A percentile compares a stretch with the other conserved stretches of the same genome.
These are phyloP conservation scores for Drosophila quasianomalipes DNA, from an alignment of 2,888 invertebrate species.

Conservation along the genomic window DNA sequence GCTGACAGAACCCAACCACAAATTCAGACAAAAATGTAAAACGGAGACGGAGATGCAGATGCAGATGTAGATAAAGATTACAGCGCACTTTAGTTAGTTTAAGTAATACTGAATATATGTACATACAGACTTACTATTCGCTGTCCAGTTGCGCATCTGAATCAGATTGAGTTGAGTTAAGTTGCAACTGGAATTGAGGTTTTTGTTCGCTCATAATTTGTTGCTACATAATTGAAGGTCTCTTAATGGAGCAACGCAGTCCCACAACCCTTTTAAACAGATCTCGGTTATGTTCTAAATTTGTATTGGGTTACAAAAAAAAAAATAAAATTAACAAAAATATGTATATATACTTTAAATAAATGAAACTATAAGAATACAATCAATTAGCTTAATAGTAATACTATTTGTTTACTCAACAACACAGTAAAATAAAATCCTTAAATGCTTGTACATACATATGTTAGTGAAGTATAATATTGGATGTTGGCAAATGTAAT, in stretches of 20 bases:
- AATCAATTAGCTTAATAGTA: too few species aligned
- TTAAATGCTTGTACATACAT: neutral
- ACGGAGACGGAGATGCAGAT: slow-evolving; percentile 20
- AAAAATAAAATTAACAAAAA: neutral
- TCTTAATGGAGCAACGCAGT: slow-evolving; percentile 28
- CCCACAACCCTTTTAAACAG: neutral
- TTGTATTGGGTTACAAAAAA: neutral
- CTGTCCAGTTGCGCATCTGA: slow-evolving; percentile 9
- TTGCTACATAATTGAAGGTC: slow-evolving; percentile 39
- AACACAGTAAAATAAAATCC: neutral
- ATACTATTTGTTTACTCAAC: neutral
- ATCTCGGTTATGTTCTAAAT: slow-evolving; percentile 26
- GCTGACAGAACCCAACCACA: slow-evolving; percentile 9
- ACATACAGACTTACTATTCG: neutral
- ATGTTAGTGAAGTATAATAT: neutral
- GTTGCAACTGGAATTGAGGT: slow-evolving; percentile 14
- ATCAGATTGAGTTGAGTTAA: slow-evolving; percentile 30
- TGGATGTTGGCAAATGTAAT: neutral
- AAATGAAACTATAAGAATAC: neutral
- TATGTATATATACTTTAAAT: neutral
- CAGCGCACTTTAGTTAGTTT: slow-evolving; percentile 44
- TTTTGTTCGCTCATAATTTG: slow-evolving; percentile 6
- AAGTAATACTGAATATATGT: slow-evolving; percentile 11
- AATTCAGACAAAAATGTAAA: slow-evolving; percentile 21
- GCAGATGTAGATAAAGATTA: slow-evolving; percentile 20